Conservation (phyloP, 1,140 invertebrate genomes). For the Drosophila oshimai region DNA sequence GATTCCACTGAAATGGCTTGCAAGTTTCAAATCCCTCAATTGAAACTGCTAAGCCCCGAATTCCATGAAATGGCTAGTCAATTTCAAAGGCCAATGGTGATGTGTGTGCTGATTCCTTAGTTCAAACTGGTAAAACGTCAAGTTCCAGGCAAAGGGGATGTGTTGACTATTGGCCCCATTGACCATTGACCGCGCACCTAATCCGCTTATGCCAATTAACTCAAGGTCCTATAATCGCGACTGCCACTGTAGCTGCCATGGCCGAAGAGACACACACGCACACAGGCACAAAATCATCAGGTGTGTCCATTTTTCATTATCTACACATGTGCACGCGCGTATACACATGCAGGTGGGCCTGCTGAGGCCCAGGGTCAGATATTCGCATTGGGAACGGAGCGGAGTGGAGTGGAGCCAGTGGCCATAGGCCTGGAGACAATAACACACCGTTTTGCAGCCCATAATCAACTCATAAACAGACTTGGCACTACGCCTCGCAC, state of each 20-base stretch:
- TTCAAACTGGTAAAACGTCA: too few relatives aligned
- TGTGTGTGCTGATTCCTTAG: too few relatives aligned
- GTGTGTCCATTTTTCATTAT: constrained; percentile 36
- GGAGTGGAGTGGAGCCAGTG: background rate
- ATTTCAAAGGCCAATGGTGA: too few relatives aligned
- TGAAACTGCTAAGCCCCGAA: too few relatives aligned
- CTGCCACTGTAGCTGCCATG: constrained; percentile 1
- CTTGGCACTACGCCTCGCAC: constrained; percentile 2
- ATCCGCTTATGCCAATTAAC: background rate
- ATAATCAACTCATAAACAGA: constrained; percentile 46
- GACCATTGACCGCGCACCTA: background rate
- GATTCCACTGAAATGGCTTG: too few relatives aligned
- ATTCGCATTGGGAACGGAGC: background rate
- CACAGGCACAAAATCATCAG: constrained; percentile 29
- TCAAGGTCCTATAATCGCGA: background rate
- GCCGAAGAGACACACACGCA: background rate
- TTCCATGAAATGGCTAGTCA: too few relatives aligned
- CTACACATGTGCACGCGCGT: constrained; percentile 21
- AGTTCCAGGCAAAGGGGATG: too few relatives aligned
- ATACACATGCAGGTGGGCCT: background rate
- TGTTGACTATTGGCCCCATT: background rate
- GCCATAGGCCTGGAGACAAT: background rate
- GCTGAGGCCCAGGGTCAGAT: constrained; percentile 4
- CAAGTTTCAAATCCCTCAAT: too few relatives aligned
- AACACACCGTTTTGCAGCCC: constrained; percentile 18